Evolutionary conservation across 2,113 vertebrate species (phyloP), one percentile per base, ranked within the genome.

Genomic region (Centrocercus urophasianus): DNA sequence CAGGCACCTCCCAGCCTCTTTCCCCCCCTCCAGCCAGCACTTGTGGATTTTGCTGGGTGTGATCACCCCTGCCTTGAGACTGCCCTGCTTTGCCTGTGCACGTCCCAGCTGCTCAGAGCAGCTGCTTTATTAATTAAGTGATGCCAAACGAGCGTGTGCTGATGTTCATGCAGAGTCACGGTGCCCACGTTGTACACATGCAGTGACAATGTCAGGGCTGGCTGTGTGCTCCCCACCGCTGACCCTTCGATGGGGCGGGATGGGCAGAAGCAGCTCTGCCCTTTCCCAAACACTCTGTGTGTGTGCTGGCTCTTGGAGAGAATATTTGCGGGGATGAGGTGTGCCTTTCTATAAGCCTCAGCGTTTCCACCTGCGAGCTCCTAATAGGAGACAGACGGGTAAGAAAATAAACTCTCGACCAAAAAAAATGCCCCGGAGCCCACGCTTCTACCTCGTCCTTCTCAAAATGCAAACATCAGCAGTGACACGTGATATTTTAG

Each of bases 161-260:
- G 2, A 32, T 32, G 17, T 48, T 28, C 45, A 28, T 17, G 52
- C 27, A 30, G 52, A 54, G 52, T 54, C 52, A 54, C 52, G 52
- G 10, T 54, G 52, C 52, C 52, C 52, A 54, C 52, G 27, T 30
- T 54, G 52, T 54, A 25, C 27, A 30, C 27, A 13, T 27, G 27
- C 52, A 16, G 52, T 54, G 52, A 30, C 52, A 28, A 16, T 2
- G 15, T 30, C 14, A 15, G 27, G 27, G 52, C 52, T 4, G 14
- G 54, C 17, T 57, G 54, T 20, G 32, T 36, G 34, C 14, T 88
- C 67, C 54, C 32, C 6, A 0, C 48, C 57, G 24, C 25, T 4
- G 4, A 61, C 14, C 43, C 0, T 0, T 24, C 24, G 67, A 57
- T 0, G 0, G 63, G 38, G 63, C 21, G 3, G 7, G 18, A 18